These are phyloP conservation scores for Alcedo quadribrachys DNA, from an alignment of 2,797 vertebrate genomes.

Conservation along the genomic window DNA sequence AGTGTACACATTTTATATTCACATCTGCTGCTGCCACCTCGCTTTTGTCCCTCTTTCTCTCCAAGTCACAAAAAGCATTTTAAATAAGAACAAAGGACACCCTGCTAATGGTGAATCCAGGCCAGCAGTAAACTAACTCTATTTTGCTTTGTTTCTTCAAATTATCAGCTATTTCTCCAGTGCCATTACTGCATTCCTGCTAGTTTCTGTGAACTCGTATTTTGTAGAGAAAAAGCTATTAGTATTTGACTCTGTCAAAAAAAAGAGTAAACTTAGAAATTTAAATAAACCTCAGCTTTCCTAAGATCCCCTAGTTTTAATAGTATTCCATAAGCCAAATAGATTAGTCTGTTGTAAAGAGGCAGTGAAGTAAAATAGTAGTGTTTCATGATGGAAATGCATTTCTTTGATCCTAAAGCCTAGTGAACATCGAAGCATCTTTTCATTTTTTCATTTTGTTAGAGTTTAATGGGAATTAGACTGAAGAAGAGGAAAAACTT, in stretches of 20 bases:
- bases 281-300: neutral
- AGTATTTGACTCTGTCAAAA: neutral
- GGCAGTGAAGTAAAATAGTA: constrained; percentile 38
- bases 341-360: neutral
- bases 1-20: constrained; percentile 33
- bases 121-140: neutral
- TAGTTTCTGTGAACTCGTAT: neutral
- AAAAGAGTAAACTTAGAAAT: constrained; percentile 10
- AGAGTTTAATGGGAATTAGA: constrained; percentile 20
- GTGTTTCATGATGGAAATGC: constrained; percentile 1
- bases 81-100: constrained; percentile 9
- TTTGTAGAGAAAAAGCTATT: neutral
- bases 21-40: constrained; percentile 23
- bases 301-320: neutral
- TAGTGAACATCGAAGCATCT: neutral
- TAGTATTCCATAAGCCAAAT: neutral
- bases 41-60: constrained; percentile 15
- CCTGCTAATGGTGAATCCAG: neutral
- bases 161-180: neutral
- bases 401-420: constrained; percentile 22
- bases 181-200: neutral
- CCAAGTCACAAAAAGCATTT: neutral
- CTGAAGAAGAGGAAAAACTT: neutral
- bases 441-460: constrained; percentile 3
- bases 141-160: neutral